These are phyloP conservation scores for Acanthopagrus latus DNA, from an alignment of 2,797 vertebrate species.

Conservation along the genomic window DNA sequence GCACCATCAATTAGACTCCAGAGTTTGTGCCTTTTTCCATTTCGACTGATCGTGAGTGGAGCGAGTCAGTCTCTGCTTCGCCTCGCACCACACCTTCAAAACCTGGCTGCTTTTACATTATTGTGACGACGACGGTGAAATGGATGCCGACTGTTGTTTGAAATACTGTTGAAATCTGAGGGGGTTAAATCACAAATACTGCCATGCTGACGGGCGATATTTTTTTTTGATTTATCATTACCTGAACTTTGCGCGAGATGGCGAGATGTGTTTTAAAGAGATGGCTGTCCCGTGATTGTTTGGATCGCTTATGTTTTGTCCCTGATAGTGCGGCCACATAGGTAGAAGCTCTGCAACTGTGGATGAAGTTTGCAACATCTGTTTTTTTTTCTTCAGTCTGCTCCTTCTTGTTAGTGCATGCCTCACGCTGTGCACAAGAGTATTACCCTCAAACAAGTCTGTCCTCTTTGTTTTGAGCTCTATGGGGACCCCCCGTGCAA, in stretches of 20 bases:
- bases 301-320: slow-evolving; percentile 52
- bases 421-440: slow-evolving; percentile 76
- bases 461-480: slow-evolving; percentile 85
- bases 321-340: slow-evolving; percentile 62
- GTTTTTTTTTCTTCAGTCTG: slow-evolving; percentile 57
- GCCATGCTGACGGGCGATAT: slow-evolving; percentile 48
- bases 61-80: slow-evolving; percentile 62
- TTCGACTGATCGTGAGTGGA: slow-evolving; percentile 69
- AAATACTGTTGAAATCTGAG: slow-evolving; percentile 32
- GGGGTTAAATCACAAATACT: slow-evolving; percentile 51
- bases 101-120: slow-evolving; percentile 63
- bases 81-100: slow-evolving; percentile 62
- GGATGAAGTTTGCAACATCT: slow-evolving; percentile 76
- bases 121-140: slow-evolving; percentile 53
- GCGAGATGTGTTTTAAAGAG: slow-evolving; percentile 30
- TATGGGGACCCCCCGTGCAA: slow-evolving; percentile 75
- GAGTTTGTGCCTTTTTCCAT: slow-evolving; percentile 61
- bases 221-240: background rate
- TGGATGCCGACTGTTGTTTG: slow-evolving; percentile 50
- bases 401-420: slow-evolving; percentile 81
- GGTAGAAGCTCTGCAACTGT: slow-evolving; percentile 69
- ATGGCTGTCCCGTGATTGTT: slow-evolving; percentile 32
- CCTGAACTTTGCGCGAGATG: slow-evolving; percentile 25
- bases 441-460: slow-evolving; percentile 85
- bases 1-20: slow-evolving; percentile 82